Evolutionary conservation across 2,888 invertebrate genomes (phyloP).

Genomic region (Nephrotoma appendiculata): DNA sequence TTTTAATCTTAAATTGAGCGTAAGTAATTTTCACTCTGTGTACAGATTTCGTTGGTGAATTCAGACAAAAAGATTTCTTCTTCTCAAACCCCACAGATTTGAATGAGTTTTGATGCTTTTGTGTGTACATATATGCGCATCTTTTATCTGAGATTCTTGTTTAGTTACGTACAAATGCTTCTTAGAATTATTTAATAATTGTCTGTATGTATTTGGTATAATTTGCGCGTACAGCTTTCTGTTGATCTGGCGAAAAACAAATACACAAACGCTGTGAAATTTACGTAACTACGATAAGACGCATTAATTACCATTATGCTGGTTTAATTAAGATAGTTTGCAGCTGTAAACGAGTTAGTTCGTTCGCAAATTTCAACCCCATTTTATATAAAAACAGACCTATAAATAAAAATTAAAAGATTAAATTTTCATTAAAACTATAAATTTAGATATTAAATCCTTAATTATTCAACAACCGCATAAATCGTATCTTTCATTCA

Average conservation of each 20-base stretch:
- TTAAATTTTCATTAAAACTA: background rate
- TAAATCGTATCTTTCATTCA: background rate
- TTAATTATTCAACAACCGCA: background rate
- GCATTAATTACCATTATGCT: background rate
- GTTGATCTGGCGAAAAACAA: background rate
- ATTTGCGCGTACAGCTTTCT: background rate
- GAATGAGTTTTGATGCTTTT: background rate
- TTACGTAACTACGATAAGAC: background rate
- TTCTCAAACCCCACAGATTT: background rate
- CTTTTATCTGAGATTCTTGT: background rate
- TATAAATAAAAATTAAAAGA: background rate
- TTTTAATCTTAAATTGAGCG: background rate
- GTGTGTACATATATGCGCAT: too few species aligned
- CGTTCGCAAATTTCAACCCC: background rate
- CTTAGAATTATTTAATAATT: background rate
- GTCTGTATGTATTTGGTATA: background rate
- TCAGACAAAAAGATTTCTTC: background rate
- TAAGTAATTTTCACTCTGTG: background rate
- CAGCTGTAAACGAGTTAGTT: background rate
- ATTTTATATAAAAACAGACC: background rate
- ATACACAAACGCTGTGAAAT: background rate
- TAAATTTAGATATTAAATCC: background rate
- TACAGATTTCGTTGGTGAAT: background rate
- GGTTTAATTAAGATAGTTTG: background rate
- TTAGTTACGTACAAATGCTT: background rate